Conservation (phyloP, 2,888 invertebrate genomes). For the Lasius fuliginosus region DNA sequence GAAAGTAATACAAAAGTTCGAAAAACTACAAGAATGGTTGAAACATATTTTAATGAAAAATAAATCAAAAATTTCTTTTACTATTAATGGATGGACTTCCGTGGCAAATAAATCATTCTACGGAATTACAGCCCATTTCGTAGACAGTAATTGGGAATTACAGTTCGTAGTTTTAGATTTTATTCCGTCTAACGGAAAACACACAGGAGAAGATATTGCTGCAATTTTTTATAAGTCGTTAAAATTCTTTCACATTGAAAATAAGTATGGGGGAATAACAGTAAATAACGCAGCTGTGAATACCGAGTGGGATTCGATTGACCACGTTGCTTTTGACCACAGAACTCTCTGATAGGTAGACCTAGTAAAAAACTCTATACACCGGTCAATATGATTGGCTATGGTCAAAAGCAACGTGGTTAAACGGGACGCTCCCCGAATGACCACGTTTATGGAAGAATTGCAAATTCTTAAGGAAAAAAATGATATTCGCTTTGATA, state of each 20-base stretch:
- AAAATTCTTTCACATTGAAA: constrained; percentile 60
- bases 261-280: constrained; percentile 74
- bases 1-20: constrained; percentile 19
- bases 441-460: constrained; percentile 72
- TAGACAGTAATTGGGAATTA: constrained; percentile 69
- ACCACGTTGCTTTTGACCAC: too few relatives aligned
- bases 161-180: constrained; percentile 73
- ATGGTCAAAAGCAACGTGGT: too few relatives aligned
- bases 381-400: too few relatives aligned
- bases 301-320: too few relatives aligned
- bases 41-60: constrained; percentile 21
- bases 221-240: constrained; percentile 62
- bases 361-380: too few relatives aligned
- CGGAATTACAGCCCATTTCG: constrained; percentile 74
- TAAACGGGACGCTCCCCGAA: constrained; percentile 39
- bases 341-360: too few relatives aligned
- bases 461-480: constrained; percentile 47
- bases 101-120: constrained; percentile 69
- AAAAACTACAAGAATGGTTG: constrained; percentile 55
- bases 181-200: constrained; percentile 69
- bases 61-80: constrained; percentile 70
- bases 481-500: constrained; percentile 58
- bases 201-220: constrained; percentile 74
- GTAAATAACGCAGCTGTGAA: constrained; percentile 69
- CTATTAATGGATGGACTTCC: constrained; percentile 75